Base-by-base conservation (phyloP, 2,888 invertebrate species). In the Ichneumon xanthorius region DNA sequence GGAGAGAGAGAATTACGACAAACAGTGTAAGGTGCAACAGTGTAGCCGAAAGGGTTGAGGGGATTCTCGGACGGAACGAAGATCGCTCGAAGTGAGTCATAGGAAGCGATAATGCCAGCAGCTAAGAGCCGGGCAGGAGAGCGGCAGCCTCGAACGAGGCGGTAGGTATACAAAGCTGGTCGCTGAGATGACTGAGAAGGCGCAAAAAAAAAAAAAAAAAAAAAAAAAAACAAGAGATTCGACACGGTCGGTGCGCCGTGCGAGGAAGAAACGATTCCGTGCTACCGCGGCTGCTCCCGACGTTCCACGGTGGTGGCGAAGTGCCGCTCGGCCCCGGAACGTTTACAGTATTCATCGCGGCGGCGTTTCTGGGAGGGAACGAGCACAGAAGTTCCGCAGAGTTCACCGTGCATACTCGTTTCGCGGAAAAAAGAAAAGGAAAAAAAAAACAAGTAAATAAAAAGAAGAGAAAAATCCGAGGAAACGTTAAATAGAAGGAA, bases 201-300 rank as follows among this genome's bases (percentile, higher is more conserved):
- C 16, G 50, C 67, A 63, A 26, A 48, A 22, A 48, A 19, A 14
- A 65, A 71, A 55, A 37, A 30, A 26, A 58, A 80, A 82, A 80
- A 78, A 70, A 75, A 79, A 73, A 65, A 80, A 67, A 63, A 86
- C 22, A 63, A 78, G 53, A 73, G 70, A 87, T 88, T 85, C 85
- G 85, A 86, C 84, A 86, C 84, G 86, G 83, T 84, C 75, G 80
- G 80, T 82, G 82, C 82, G 76, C 73, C 82, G 72, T 80, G 80
- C 78, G 65, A 77, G 78, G 71, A 85, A 86, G 77, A 76, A 76
- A 80, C 53, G 80, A 84, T 80, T 77, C 65, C 67, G 19, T 75
- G 83, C 84, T 72, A 67, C 72, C 48, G 55, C 76, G 40, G 55
- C 79, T 67, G 45, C 45, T 45, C 16, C 45, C 45, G 85, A 84